Base-by-base conservation (phyloP, 53 echinoderm and acorn worm genomes). In the Mesocentrotus franciscanus region DNA sequence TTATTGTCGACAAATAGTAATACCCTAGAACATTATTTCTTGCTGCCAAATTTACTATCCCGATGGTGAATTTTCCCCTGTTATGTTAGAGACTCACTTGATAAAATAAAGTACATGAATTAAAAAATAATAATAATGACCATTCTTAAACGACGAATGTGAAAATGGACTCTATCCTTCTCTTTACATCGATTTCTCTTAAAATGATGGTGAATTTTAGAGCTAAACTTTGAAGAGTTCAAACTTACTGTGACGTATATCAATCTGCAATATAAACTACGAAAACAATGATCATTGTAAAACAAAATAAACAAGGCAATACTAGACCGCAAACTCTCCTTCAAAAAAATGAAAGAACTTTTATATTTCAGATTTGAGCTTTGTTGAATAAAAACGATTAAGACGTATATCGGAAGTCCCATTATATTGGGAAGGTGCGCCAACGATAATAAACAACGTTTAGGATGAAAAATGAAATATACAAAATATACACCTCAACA, bases 381-480 rank as follows among this genome's bases (percentile, higher is more conserved):
- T 75, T 58, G 58, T 58, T 87, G 26, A n/a, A 87, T 27, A 87
- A 29, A 87, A 87, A 58, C 27, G n/a, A 87, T n/a, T 87, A 27
- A 87, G 58, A 59, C 24, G 87, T 87, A 87, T 87, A n/a, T 10
- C 58, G 87, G 87, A 87, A 87, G 29, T 27, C 4, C 58, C n/a
- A 58, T 27, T 29, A 58, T 87, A 10, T 58, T 57, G 0, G 10
- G n/a, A 27, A 87, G 87, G 87, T 57, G 87, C 15, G 57, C 87
- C 87, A 59, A 58, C 59, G n/a, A 58, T 57, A 87, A 87, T 58
- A 58, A 87, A 87, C 87, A 87, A 8, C 57, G n/a, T 57, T 36
- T 13, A 57, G 57, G 87, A 87, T 57, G 58, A 29, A n/a, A 58
- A 56, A 58, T 87, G 24, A 87, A 87, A 87, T 87, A 87, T 87